Percentiles rank a stretch among this genome's conserved stretches.
phyloP scores from a whole-genome alignment of 2,797 vertebrate species.

The Neosilurus mollespiculum region DNA sequence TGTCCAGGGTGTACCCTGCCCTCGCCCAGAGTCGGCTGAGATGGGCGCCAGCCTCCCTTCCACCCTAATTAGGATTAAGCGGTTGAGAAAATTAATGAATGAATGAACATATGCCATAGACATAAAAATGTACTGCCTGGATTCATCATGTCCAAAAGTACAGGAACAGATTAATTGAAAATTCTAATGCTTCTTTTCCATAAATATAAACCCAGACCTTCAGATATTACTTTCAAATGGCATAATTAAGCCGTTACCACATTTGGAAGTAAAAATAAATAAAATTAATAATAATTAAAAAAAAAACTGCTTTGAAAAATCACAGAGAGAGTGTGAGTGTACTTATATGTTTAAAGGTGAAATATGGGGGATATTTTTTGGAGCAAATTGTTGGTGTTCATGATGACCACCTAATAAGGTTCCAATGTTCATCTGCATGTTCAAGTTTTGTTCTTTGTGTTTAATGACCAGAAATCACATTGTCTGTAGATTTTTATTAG shows the following conservation, averaged over 20 bases:
- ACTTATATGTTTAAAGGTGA: background rate
- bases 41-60: too few relatives aligned
- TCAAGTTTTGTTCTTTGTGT: background rate
- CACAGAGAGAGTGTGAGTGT: background rate
- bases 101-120: slow-evolving; percentile 28
- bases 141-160: background rate
- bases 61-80: too few relatives aligned
- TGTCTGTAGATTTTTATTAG: background rate
- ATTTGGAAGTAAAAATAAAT: background rate
- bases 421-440: background rate
- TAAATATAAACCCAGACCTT: background rate
- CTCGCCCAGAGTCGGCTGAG: too few relatives aligned
- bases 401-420: background rate
- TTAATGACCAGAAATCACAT: background rate
- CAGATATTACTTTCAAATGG: background rate
- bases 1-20: too few relatives aligned
- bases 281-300: background rate
- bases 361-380: background rate
- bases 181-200: background rate
- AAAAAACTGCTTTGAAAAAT: background rate
- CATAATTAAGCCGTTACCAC: background rate
- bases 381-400: background rate
- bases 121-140: slow-evolving; percentile 1
- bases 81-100: too few relatives aligned
- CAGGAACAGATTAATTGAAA: too few relatives aligned